Base-by-base conservation (phyloP, 2,113 vertebrate species). In the Trachemys scripta region DNA sequence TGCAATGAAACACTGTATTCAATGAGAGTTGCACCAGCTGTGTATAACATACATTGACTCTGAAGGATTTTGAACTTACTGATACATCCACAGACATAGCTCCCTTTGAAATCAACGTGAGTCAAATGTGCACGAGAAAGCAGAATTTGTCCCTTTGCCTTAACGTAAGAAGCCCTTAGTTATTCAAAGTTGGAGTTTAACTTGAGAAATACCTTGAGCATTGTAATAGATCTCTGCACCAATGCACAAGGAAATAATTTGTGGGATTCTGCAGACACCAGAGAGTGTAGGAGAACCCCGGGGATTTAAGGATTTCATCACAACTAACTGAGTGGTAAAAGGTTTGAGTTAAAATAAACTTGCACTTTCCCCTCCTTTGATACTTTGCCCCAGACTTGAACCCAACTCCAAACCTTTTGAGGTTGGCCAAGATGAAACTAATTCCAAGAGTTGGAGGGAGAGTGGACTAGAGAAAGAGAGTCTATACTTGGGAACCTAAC, bases 321-420 rank as follows among this genome's bases (percentile, higher is more conserved):
- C 53, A 59, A 19, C 53, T 54, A 38, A 22, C 79, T 51, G 49
- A 53, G 10, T 20, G 49, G 49, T 35, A 76, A 76, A 45, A 45
- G 72, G 72, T 51, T 8, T 35, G 31, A 17, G 47, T 80, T 50
- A 51, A 35, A 53, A 35, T 31, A 47, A 83, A 8, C 16, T 47
- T 45, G 29, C 19, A 57, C 29, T 82, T 92, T 76, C 29, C 83
- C 45, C 29, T 76, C 80, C 14, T 7, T 31, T 1, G 69, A 47
- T 29, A 51, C 78, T 69, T 25, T 90, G 53, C 53, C 76, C 25
- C 79, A 75, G 25, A 27, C 45, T 56, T 47, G 27, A 5, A 4
- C 13, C 0, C 0, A 84, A 78, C 0, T 0, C 84, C 24, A 82
- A 72, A 81, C 5, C 49, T 24, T 2, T 54, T 80, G 20, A 62